phyloP scores from a whole-genome alignment of 2,797 vertebrate species.

The Anabacerthia variegaticeps region DNA sequence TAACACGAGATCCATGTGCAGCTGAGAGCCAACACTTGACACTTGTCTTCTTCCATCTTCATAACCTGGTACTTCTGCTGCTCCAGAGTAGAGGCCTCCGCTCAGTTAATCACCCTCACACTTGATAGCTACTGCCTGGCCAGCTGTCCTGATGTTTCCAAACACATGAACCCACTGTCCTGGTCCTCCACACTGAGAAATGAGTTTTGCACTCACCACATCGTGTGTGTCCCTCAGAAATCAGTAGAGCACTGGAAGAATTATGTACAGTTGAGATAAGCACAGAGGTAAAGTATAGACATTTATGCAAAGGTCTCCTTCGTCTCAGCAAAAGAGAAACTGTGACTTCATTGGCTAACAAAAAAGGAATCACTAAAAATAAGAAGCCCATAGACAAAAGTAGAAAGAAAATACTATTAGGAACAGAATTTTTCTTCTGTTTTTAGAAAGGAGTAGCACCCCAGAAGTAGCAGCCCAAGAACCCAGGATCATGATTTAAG shows the following conservation, averaged over 20 bases:
- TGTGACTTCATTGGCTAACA: neutral
- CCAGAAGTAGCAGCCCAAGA: neutral
- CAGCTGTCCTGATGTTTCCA: neutral
- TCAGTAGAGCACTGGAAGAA: neutral
- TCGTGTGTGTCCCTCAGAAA: neutral
- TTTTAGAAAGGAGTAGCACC: neutral
- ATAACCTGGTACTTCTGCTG: neutral
- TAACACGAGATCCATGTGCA: neutral
- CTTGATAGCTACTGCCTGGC: conserved; percentile 33
- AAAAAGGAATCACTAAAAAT: neutral
- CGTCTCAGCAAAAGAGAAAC: neutral
- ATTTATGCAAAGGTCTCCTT: neutral
- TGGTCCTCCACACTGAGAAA: neutral
- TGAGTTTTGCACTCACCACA: rapidly evolving
- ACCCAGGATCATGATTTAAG: neutral
- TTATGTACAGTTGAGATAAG: neutral
- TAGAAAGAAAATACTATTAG: neutral
- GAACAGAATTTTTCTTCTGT: neutral
- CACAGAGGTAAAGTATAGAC: rapidly evolving
- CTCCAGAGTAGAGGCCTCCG: neutral
- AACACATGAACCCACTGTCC: neutral
- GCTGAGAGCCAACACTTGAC: conserved; percentile 43
- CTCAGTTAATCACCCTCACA: conserved; percentile 37
- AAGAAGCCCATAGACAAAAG: neutral
- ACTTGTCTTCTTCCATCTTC: neutral